Evolutionary conservation across 92 coral and sea anemone genomes (phyloP), one percentile per base, ranked within the genome.

Genomic region (Phenganax marumi): DNA sequence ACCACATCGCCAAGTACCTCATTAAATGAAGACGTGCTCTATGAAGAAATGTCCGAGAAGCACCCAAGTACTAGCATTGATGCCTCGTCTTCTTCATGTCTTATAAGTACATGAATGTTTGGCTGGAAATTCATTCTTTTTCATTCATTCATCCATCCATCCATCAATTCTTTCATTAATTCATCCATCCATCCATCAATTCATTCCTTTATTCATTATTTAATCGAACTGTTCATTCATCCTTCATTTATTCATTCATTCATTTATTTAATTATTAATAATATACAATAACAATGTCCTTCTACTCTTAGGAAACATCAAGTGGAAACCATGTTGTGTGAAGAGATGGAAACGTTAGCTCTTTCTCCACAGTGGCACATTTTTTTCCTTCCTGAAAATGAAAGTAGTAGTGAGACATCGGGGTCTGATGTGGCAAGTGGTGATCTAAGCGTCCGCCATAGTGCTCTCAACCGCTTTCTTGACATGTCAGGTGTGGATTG

Each of bases 351-450:
- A 79, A 79, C n/a, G 25, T 17, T 85, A 76, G 52, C 21, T 70
- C 77, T 85, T 85, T 78, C 64, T n/a, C 75, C 83, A 78, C 79
- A 54, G 60, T 19, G 17, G 78, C 52, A 47, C 62, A 85, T 75
- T 56, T 14, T 85, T 16, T 84, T 47, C 85, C 16, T 68, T 12
- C 88, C 79, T 16, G 88, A 79, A 53, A 85, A 16, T 66, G 70
- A 82, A 62, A 85, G 85, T 85, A 56, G 88, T 47, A 85, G 88
- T 79, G 88, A 85, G 33, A 65, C 56, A 25, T 85, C 85, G 50
- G 88, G 75, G 54, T 84, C 88, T 43, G 72, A 53, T 43, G 78
- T 26, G 57, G 68, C 75, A 8, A 52, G 48, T 58, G 88, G 88
- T 64, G 77, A 84, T 61, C 52, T 84, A 25, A 26, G 58, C 64